Conservation (phyloP, 2,113 vertebrate species). For the human region DNA sequence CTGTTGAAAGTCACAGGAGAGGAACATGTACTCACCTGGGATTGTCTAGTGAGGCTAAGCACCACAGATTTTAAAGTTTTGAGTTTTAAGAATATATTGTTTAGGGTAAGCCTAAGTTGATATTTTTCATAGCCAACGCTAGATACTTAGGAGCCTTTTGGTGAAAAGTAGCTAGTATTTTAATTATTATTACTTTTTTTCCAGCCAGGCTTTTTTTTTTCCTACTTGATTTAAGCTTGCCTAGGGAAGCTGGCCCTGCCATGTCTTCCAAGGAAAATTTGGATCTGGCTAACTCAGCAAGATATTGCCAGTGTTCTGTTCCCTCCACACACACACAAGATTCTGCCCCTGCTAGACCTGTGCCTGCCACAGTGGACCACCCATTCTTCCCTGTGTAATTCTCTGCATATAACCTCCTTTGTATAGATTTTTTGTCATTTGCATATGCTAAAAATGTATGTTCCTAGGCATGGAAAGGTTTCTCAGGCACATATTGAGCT, state of each 20-base stretch:
- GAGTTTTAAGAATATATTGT: not conserved
- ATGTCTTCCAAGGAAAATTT: not conserved
- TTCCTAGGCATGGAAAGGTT: not conserved
- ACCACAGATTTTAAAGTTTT: not conserved
- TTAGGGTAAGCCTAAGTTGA: not conserved
- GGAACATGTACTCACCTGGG: not conserved
- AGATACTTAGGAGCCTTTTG: not conserved
- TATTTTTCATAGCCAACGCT: not conserved
- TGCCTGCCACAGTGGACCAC: not conserved
- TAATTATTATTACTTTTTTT: not conserved
- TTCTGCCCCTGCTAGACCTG: not conserved
- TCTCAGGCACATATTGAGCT: not conserved
- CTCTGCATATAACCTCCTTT: not conserved
- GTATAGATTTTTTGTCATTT: not conserved
- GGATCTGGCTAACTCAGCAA: not conserved
- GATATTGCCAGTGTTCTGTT: not conserved
- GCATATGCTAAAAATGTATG: not conserved
- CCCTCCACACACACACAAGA: rapidly evolving
- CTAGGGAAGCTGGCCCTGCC: not conserved
- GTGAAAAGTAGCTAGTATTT: not conserved
- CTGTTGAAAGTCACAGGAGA: not conserved
- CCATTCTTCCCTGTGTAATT: not conserved
- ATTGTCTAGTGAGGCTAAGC: not conserved
- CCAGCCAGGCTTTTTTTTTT: not conserved
- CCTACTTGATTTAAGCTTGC: not conserved